Evolutionary conservation across 2,888 invertebrate genomes (phyloP), one percentile per base, ranked within the genome.

Genomic region (Lapara coniferarum): DNA sequence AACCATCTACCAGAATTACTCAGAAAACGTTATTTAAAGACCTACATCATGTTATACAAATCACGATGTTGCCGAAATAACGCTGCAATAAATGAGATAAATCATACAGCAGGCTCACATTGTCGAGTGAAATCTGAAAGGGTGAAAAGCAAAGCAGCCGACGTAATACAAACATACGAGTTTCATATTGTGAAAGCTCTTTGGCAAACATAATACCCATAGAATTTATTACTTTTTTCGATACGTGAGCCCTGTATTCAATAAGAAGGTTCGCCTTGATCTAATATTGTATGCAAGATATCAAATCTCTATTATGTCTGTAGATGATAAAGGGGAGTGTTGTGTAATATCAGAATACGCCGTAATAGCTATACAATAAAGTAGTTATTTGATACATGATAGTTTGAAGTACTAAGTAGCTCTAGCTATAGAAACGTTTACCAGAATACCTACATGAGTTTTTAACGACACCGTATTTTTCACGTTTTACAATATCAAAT

Each of bases 61-160:
- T 69, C 74, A 73, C 73, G 71, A 78, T 75, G n/a, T 73, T 74
- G 74, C 72, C 73, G 68, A 74, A 71, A 75, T 75, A 75, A 75
- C 71, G 66, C 58, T 67, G 73, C 74, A 76, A 78, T 81, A 80
- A 80, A 78, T 72, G 70, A 72, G 68, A 75, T 75, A 77, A 76
- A 74, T 77, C 70, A 71, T 25, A 25, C 72, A 67, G 73, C 68
- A 69, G 25, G 2, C 25, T 25, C 49, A 71, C 70, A 72, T 71
- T 19, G 70, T 69, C 68, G 70, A 75, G 74, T 75, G 77, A 77
- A 77, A 74, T 73, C 66, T 66, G 69, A 72, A 74, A 66, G 70
- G 71, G 71, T 75, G 74, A 71, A 74, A 70, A 76, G 70, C 51
- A 68, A 30, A 10, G 51, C 14, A 56, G 30, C 55, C 12, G 7